Base-by-base conservation (phyloP, 2,888 invertebrate genomes). In the Synergus itoensis region DNA sequence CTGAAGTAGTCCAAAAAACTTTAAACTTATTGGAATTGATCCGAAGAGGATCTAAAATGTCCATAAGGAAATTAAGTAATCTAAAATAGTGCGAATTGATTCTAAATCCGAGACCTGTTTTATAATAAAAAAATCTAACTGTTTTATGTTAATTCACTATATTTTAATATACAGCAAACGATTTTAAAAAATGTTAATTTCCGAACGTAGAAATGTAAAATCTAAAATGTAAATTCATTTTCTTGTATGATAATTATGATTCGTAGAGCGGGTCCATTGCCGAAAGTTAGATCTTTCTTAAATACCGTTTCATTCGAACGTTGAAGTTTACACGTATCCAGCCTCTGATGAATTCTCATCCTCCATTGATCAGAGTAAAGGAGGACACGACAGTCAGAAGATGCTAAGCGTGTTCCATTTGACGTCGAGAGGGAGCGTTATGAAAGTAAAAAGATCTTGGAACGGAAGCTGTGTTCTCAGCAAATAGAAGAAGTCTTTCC, bases 401-500 rank as follows among this genome's bases (percentile, higher is more conserved):
- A 83, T 84, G 86, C 82, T 83, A 85, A 87, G 84, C 87, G 82
- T 85, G 88, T 89, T 84, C 87, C 88, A 86, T 88, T 88, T 86
- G 81, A 80, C 77, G 57, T 62, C 62, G 75, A 40, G 79, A 65
- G 73, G 80, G 77, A 86, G 82, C 86, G 82, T 84, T 84, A 85
- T 83, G 85, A 85, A 86, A 86, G 85, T 86, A 85, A 86, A 86
- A 83, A 82, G 84, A 84, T 83, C 64, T 69, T 67, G 60, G 45
- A 65, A 53, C 73, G 76, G 67, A 67, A 77, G 69, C 60, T 73
- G 60, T 62, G 75, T 43, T 73, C 73, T 53, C 73, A 16, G 28
- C 18, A 5, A 43, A 43, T 57, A 41, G 43, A 65, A 57, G 9
- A 48, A 67, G 77, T 73, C 69, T 53, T 28, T 11, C 28, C 69